Base-by-base conservation (phyloP, 2,113 vertebrate genomes). In the Corythaixoides concolor region DNA sequence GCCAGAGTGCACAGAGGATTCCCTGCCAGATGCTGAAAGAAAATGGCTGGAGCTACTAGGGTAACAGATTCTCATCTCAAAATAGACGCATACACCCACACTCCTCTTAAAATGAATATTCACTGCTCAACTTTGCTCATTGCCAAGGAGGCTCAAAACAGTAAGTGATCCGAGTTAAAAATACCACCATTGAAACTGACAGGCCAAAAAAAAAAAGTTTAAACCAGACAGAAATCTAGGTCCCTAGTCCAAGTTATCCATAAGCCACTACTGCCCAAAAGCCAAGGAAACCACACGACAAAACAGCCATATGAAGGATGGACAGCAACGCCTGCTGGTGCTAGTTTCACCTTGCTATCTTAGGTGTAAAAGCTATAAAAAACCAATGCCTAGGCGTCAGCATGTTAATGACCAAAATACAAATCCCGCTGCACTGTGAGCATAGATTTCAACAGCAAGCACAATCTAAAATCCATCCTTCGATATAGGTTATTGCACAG, bases 71-170 rank as follows among this genome's bases (percentile, higher is more conserved):
- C 87, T 72, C 58, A 79, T 90, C 96, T 94, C 91, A 91, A 93
- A 97, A 97, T 97, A 96, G 96, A 94, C 28, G 41, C 74, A 88
- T 17, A 82, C 91, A 79, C 94, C 91, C 94, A 95, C 89, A 64
- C 20, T 39, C 43, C 64, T 68, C 91, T 84, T 72, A 64, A 85
- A 90, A 91, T 35, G 76, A 95, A 76, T 81, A 92, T 37, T 96
- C 79, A 77, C 83, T 49, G 77, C 93, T 94, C 84, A 72, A 72
- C 77, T 93, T 53, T 84, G 43, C 45, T 82, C 66, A 68, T 4
- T 76, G 95, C 84, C 95, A 96, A 79, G 49, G 62, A 67, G 70
- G 74, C 77, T 95, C 89, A 95, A 85, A 93, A 59, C 75, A 85
- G 95, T 55, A 88, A 94, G 62, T 47, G 81, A 89, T 85, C 74